Percentiles rank a stretch among this genome's conserved stretches.
Conservation (phyloP, 2,888 invertebrate species). For the Oscheius sp. region DNA sequence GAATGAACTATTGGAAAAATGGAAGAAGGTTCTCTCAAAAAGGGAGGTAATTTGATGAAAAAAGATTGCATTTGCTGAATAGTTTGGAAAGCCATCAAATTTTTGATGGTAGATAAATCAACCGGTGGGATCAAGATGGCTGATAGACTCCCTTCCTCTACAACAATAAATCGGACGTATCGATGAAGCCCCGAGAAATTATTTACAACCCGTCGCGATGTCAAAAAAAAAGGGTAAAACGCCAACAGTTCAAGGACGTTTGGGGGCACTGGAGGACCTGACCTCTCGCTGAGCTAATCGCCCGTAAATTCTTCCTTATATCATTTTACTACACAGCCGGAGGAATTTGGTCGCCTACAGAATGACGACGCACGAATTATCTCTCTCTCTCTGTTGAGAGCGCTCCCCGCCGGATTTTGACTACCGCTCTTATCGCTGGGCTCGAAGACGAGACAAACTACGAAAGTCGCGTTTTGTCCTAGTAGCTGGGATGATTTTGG, state of each 20-base stretch:
- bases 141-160: no score
- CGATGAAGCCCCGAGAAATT: not conserved
- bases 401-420: not conserved
- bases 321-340: no score
- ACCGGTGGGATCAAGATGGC: no score
- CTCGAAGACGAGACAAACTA: constrained; percentile 12
- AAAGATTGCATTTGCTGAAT: no score
- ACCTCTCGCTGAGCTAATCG: not conserved
- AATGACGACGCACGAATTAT: not conserved
- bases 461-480: not conserved
- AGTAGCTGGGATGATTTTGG: not conserved
- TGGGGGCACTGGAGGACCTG: not conserved
- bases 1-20: no score
- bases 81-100: no score
- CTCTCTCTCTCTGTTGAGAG: not conserved
- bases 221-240: constrained; percentile 18
- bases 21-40: no score
- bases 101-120: no score
- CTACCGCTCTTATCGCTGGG: no score
- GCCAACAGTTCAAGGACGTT: constrained; percentile 10
- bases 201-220: constrained; percentile 10
- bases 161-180: no score
- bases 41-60: no score
- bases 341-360: not conserved
- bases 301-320: no score